A percentile compares a stretch with the other conserved stretches of the same genome.
Evolutionary conservation across 2,113 vertebrate species (phyloP).

Genomic region (Campylomormyrus tamandua): DNA sequence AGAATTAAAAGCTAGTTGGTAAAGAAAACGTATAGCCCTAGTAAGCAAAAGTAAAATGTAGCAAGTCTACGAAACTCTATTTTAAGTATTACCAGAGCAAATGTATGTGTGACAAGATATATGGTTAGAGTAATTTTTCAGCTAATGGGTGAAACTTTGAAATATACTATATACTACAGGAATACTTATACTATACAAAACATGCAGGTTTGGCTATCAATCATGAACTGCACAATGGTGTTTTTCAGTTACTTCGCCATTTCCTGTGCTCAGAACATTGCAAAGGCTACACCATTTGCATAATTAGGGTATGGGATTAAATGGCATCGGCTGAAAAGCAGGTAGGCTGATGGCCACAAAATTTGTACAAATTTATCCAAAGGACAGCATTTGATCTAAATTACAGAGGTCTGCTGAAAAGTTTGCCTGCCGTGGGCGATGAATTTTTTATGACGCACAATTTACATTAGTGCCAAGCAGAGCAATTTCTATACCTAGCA

Average conservation of each 20-base stretch:
- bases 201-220: background rate
- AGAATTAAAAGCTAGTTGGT: background rate
- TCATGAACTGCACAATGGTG: background rate
- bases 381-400: background rate
- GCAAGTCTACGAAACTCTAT: background rate
- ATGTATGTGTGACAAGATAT: background rate
- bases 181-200: background rate
- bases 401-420: background rate
- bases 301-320: background rate
- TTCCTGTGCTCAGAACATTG: background rate
- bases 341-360: background rate
- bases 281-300: background rate
- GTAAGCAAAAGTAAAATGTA: background rate
- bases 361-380: background rate
- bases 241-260: background rate
- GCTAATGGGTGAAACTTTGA: background rate
- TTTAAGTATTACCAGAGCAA: background rate
- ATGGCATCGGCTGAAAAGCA: background rate
- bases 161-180: background rate
- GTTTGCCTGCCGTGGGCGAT: background rate
- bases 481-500: background rate
- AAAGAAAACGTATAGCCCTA: background rate
- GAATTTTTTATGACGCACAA: background rate
- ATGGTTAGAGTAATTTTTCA: background rate
- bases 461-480: constrained; percentile 6